Base-by-base conservation (phyloP, 2,888 invertebrate genomes). In the Nomada fabriciana region DNA sequence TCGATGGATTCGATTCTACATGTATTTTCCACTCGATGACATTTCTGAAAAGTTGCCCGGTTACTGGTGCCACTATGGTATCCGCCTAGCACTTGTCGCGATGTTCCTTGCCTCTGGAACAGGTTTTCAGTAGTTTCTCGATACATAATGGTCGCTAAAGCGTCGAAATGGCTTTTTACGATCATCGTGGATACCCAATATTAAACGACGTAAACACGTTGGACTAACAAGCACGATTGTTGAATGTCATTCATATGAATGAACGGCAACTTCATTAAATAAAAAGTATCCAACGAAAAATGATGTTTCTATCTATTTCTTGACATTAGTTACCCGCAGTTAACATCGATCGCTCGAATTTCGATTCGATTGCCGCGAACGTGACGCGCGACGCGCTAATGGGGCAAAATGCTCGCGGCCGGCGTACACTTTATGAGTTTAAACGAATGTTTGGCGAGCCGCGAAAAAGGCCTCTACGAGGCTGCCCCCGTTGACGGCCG, bases 121-220 rank as follows among this genome's bases (percentile, higher is more conserved):
- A 69, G 69, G 71, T 76, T 83, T 69, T 42, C 57, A 36, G 42
- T 50, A 83, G 79, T 71, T 83, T 61, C 71, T 64, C 79, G 75
- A 65, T 36, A 36, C 36, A 36, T 72, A 64, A 78, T 79, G 68
- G 25, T 29, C 53, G 63, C 9, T 23, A 52, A 55, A 60, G 13
- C 47, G 42, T 60, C 18, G n/a, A 7, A 9, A 2, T 18, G 7
- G 72, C 36, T 67, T 20, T 50, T 67, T 15, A 52, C 36, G 47
- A 42, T 60, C 55, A 15, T 47, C 60, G 23, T 13, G 59, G 53
- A 59, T 76, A 72, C 71, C 25, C 36, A 69, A 43, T 1, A 29
- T 52, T 23, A 10, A 20, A n/a, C 47, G 52, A 65, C 53, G 64
- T 50, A 57, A 73, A 47, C n/a, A 2, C 15, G 52, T 4, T n/a